Evolutionary conservation across 53 echinoderm and acorn worm genomes (phyloP), one percentile per base, ranked within the genome.

Genomic region (Patiria pectinifera): DNA sequence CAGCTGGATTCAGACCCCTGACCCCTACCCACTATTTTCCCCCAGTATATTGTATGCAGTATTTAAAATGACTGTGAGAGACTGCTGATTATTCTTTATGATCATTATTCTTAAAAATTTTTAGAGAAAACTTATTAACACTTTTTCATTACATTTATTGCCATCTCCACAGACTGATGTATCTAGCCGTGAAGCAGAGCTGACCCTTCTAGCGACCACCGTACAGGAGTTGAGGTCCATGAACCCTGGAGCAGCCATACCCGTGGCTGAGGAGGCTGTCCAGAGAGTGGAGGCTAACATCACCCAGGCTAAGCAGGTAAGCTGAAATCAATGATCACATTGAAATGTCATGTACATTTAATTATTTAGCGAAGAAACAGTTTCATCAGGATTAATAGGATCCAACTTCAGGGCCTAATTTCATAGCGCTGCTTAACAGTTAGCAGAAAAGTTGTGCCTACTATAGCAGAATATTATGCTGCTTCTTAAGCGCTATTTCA

Each of bases 281-380:
- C 91, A 93, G 93, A 91, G 95, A 80, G 89, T 96, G 53, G 93
- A 96, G 78, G 94, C 94, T 3, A 93, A 96, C 48, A 91, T 96
- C 44, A 92, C 91, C 14, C 94, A 96, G 46, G 96, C 96, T 14
- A 96, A 95, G 89, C 93, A 92, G 95, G 96, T 96, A 12, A 79
- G 91, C 72, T 10, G 19, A 23, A 74, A 23, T 0, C 16, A 9
- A 23, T 23, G 0, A 9, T 19, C 48, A 49, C 46, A n/a, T 2
- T 69, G 71, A 53, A 53, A 6, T 53, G 35, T 25, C 7, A 13
- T 24, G 12, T 63, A 7, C 3, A 70, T 18, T 19, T 18, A 70
- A 70, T 70, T 70, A 4, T 18, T 70, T 70, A 70, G 14, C 70
- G 0, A 4, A 18, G 70, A 70, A 70, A 12, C 2, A 5, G 14